Evolutionary conservation across 2,888 invertebrate species (phyloP), one percentile per base, ranked within the genome.

Genomic region (Eupsilia transversa): DNA sequence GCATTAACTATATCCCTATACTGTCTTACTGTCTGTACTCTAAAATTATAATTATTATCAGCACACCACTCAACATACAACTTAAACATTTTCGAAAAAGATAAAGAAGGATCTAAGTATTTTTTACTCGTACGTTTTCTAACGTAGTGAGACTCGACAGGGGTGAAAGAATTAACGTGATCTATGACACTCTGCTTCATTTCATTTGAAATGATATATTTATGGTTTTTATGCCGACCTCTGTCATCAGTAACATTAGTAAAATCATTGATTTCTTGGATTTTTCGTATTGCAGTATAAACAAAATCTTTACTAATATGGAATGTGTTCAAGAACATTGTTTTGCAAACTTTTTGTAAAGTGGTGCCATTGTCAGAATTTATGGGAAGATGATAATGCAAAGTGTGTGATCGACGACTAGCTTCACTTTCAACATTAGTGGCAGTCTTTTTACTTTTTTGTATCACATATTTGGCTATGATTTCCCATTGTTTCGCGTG

Each of bases 11-110:
- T 43, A 41, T 41, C 41, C 41, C 41, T 41, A 41, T 41, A 41
- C 41, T 41, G 41, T 41, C 68, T 70, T 64, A 70, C 69, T 57
- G 65, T 76, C 54, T 79, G 67, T 41, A 46, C 63, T 63, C 46
- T 46, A 30, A 63, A 14, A 46, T 63, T 63, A 63, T 46, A 63
- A 59, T 52, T 65, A 49, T 70, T 65, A 59, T 65, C 54, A n/a
- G 61, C 68, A 74, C 73, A 80, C 76, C 76, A 77, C 52, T 72
- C 65, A 59, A 60, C 38, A 79, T 74, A 79, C 67, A 79, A 49
- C n/a, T 74, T 74, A 54, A 74, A 79, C 74, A 79, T 74, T 71
- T 80, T 76, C 59, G 72, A 68, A 68, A 80, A 74, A 43, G 77
- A 74, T 68, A 80, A 72, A 54, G 77, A 77, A 54, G 72, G 56